Evolutionary conservation across 2,113 vertebrate genomes (phyloP), one percentile per base, ranked within the genome.

Genomic region (Gobiocypris rarus): DNA sequence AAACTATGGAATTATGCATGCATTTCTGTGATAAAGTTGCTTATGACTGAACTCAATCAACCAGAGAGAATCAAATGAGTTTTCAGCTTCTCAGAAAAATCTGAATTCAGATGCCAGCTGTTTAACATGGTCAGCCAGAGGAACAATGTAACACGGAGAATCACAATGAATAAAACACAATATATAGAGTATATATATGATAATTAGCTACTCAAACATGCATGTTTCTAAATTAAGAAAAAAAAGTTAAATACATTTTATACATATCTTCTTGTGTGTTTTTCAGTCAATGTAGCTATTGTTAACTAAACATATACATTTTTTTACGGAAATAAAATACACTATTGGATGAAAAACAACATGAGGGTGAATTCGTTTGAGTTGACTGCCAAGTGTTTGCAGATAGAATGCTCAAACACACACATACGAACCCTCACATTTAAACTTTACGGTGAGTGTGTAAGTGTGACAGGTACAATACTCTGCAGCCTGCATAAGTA

Each of bases 401-500:
- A 9, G 4, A 38, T 24, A 19, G 1, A 59, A 50, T 26, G 24
- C 26, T 43, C 50, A 73, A 34, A 73, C 75, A 48, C 26, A 22
- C 31, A 50, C 24, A 26, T 38, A 34, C 28, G 24, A 50, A 69
- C 63, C 34, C 34, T 28, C 54, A 28, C 71, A 65, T 26, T 38
- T 13, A 48, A 45, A 70, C 15, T 22, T 81, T 45, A n/a, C 1
- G 5, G 0, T 13, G 17, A 76, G 61, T 52, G 19, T 67, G 70
- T 82, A 56, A 77, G 61, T 59, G 54, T 84, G 75, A 84, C 24
- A 83, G 56, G 54, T 79, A 78, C 79, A 82, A 86, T 13, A 52
- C 79, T 75, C 79, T 63, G 59, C 73, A 84, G 88, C 70, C 45
- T 28, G 61, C 79, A 73, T 69, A 86, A 81, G 67, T 24, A 65